Percentiles rank a stretch among this genome's conserved stretches.
phyloP scores from a whole-genome alignment of 2,797 vertebrate genomes.

The Florisuga fusca region DNA sequence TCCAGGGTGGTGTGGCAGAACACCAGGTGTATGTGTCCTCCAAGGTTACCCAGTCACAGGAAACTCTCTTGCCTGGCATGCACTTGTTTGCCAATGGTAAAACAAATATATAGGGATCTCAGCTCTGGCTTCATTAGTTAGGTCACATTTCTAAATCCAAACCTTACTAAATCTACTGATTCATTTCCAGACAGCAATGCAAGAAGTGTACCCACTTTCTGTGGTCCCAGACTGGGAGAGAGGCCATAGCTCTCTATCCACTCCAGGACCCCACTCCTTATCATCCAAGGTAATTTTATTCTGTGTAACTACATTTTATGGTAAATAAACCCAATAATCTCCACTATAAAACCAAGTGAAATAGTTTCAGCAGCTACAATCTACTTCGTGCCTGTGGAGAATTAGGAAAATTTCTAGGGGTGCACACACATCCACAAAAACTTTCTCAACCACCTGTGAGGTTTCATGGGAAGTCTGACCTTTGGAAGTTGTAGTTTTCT shows the following conservation, averaged over 20 bases:
- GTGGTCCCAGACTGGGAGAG: background rate
- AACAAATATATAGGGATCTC: background rate
- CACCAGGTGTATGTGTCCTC: background rate
- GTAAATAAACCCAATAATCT: background rate
- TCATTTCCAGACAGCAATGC: background rate
- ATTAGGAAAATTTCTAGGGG: background rate
- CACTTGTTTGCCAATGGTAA: background rate
- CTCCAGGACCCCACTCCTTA: background rate
- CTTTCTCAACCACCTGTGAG: background rate
- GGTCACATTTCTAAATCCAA: background rate
- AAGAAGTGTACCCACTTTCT: background rate
- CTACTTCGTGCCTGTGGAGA: background rate
- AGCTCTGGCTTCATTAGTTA: background rate
- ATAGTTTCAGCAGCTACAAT: background rate
- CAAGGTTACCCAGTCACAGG: background rate
- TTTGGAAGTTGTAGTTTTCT: background rate
- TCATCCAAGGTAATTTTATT: background rate
- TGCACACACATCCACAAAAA: background rate
- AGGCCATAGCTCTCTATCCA: background rate
- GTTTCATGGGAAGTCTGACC: background rate
- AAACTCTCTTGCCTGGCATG: background rate
- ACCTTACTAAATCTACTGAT: background rate
- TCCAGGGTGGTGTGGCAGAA: rapidly evolving
- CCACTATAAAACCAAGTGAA: background rate
- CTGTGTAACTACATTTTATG: background rate